Evolutionary conservation across 2,113 vertebrate species (phyloP), one percentile per base, ranked within the genome.

Genomic region (Telmatochromis sp.): DNA sequence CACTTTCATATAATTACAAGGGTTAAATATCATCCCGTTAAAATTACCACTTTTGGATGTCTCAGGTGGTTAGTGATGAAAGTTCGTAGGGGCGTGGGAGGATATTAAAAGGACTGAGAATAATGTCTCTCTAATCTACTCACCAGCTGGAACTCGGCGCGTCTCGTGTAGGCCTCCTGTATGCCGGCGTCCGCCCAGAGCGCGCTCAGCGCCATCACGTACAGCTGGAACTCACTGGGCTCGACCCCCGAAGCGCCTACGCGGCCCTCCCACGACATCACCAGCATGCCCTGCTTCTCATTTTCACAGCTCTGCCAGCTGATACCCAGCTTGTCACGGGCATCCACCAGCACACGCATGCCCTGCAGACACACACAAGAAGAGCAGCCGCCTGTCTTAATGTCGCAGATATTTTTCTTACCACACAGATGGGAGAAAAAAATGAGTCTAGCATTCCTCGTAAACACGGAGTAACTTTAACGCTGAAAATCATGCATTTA

Each of bases 131-230:
- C 4, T 37, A 6, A 49, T 54, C 8, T 33, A 97, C 98, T 98
- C 94, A 99, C 98, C 98, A 99, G 96, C 86, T 99, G 98, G 87
- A 98, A 99, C 95, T 99, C 98, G 5, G 97, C 97, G 53, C 98
- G 97, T 0, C 98, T 97, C 23, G 96, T 95, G 91, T 98, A 99
- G 28, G 98, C 98, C 87, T 97, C 95, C 93, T 96, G 97, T 93
- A 99, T 98, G 35, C 98, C 98, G 0, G 97, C 92, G 89, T 99
- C 98, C 9, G 94, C 95, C 98, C 98, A 99, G 28, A 99, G 97
- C 0, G 97, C 96, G 0, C 95, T 94, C 93, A 99, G 96, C 0
- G 98, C 98, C 1, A 97, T 98, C 13, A 98, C 98, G 0, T 99
- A 99, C 10, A 98, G 97, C 95, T 99, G 98, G 90, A 99, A 99